Base-by-base conservation (phyloP, 2,797 vertebrate species). In the Antennarius maculatus region DNA sequence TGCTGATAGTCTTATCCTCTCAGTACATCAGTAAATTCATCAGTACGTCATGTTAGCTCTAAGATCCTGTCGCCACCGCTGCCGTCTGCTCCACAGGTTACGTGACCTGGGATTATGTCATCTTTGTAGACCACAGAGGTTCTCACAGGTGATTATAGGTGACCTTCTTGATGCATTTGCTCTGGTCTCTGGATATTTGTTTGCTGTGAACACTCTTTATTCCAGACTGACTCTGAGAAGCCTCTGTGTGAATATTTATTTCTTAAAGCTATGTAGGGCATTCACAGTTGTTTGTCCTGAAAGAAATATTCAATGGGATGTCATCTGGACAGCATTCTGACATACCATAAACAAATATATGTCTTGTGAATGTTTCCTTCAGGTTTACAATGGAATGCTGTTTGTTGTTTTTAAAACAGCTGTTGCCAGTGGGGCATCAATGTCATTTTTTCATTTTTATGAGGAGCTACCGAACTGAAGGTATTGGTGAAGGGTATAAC, bases 61-160 rank as follows among this genome's bases (percentile, higher is more conserved):
- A 77, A 87, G 67, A 69, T 82, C 71, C 78, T 77, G 87, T 89
- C 84, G 85, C 84, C 77, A 87, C 86, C 71, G 83, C 86, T 92
- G 86, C 87, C 86, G 90, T 93, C 86, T 94, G 80, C 86, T 88
- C 83, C 84, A 74, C 91, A 94, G 93, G 90, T 93, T 91, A 91
- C 86, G 85, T 88, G 80, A 58, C 69, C 66, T 89, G 82, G 91
- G 88, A 92, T 89, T 90, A 90, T 53, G 70, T 81, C 57, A 83
- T 88, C 80, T 88, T 90, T 90, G 75, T 92, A 90, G 84, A 80
- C 89, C 83, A 89, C 83, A 88, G 86, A 86, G 82, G 87, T 89
- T 88, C 80, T 88, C 83, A 84, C 92, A 94, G 93, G 93, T 94
- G 93, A 94, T 85, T 91, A 91, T 86, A 82, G 82, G 76, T 86